A percentile compares a stretch with the other conserved stretches of the same genome.
phyloP scores from a whole-genome alignment of 2,888 invertebrate genomes.

The Chorisops tibialis region DNA sequence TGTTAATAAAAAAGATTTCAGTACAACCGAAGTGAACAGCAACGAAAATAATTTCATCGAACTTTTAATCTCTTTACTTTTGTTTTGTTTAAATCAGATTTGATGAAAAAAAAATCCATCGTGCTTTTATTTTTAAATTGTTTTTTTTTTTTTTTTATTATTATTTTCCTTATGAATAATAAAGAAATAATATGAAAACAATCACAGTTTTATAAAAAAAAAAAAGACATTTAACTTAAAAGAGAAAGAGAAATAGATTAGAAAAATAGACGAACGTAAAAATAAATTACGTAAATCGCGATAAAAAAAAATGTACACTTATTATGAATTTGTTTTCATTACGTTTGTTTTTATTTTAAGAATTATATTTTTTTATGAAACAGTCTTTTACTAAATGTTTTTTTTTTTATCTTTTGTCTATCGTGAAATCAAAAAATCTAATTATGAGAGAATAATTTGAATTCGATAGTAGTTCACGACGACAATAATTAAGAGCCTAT shows the following conservation, averaged over 20 bases:
- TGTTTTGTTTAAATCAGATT: too few relatives aligned
- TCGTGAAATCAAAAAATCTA: too few relatives aligned
- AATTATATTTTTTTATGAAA: constrained; percentile 12
- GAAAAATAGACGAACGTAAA: constrained; percentile 7
- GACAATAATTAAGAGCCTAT: too few relatives aligned
- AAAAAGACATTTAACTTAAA: constrained; percentile 3
- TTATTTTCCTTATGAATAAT: not conserved
- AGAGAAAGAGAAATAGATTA: too few relatives aligned
- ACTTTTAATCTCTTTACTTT: too few relatives aligned
- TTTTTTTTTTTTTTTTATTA: not conserved
- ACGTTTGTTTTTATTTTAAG: not conserved
- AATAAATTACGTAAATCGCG: not conserved
- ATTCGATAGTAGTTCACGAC: too few relatives aligned
- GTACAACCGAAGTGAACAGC: not conserved
- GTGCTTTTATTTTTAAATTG: constrained; percentile 1
- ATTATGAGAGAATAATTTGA: too few relatives aligned
- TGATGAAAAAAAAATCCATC: too few relatives aligned
- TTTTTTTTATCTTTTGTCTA: too few relatives aligned
- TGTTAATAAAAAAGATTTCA: not conserved
- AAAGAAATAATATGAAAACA: constrained; percentile 14
- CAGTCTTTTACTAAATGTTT: constrained; percentile 20
- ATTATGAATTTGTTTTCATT: not conserved
- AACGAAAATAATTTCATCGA: not conserved
- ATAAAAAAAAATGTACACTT: constrained; percentile 11
- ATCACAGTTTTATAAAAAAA: constrained; percentile 16